Conservation (phyloP, 2,797 vertebrate genomes). For the Dryobates pubescens region DNA sequence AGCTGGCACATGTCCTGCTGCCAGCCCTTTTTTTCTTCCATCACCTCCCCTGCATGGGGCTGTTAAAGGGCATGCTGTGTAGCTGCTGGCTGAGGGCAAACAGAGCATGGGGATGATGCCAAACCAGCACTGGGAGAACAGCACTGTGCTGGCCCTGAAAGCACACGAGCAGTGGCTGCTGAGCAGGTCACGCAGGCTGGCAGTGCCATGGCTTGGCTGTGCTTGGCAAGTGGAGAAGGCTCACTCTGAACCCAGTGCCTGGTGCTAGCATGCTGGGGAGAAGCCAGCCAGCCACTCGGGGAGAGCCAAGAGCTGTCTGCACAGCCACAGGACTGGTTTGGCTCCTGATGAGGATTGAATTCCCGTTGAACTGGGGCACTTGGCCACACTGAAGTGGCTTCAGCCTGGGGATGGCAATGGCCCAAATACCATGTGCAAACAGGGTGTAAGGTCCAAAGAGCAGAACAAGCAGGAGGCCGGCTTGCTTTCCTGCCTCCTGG, state of each 20-base stretch:
- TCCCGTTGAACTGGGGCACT: background rate
- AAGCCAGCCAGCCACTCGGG: background rate
- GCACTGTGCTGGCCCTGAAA: background rate
- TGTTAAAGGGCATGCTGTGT: background rate
- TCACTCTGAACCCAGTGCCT: background rate
- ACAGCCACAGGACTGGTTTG: background rate
- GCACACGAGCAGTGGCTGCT: fast-evolving
- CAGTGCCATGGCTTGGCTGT: background rate
- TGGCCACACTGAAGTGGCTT: background rate
- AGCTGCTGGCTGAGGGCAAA: background rate
- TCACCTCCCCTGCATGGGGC: background rate
- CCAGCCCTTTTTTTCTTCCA: background rate
- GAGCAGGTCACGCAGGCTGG: background rate
- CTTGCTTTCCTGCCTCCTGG: background rate
- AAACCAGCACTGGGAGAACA: background rate
- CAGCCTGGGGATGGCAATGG: background rate
- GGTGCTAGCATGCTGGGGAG: background rate
- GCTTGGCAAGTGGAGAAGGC: background rate
- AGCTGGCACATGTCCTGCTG: background rate
- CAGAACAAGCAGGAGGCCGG: background rate
- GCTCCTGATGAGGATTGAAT: background rate
- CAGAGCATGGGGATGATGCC: background rate
- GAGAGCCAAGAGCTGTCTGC: background rate
- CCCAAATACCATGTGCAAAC: background rate
- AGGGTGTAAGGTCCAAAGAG: background rate